A percentile compares a stretch with the other conserved stretches of the same genome.
Conservation (phyloP, 2,888 invertebrate species). For the Ophion costatus region DNA sequence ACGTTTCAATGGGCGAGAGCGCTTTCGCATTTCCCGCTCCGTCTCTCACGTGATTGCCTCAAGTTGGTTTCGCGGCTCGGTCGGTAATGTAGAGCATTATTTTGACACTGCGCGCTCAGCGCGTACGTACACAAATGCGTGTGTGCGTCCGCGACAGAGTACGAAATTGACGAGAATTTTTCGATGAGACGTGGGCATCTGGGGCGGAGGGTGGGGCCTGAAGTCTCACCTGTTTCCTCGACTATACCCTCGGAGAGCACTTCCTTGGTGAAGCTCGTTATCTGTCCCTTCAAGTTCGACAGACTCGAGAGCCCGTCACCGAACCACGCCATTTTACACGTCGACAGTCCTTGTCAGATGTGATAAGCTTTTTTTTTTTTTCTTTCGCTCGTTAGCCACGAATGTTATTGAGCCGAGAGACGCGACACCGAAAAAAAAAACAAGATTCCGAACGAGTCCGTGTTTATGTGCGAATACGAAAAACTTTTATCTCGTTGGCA, state of each 20-base stretch:
- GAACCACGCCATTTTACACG: conserved; percentile 83
- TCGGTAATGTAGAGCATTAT: conserved; percentile 78
- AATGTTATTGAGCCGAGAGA: not conserved
- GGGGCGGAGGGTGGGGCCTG: not conserved
- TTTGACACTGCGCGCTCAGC: conserved; percentile 75
- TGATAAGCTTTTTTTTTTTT: conserved; percentile 23
- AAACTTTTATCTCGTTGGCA: conserved; percentile 52
- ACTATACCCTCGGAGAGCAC: conserved; percentile 91
- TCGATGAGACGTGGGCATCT: not conserved
- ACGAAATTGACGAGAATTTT: not conserved
- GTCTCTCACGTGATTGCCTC: conserved; percentile 43
- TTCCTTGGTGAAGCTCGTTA: conserved; percentile 94
- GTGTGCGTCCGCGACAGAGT: not conserved
- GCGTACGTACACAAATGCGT: conserved; percentile 14
- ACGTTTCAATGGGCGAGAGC: not conserved
- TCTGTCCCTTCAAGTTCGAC: conserved; percentile 92
- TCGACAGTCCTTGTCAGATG: conserved; percentile 71
- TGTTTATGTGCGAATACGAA: conserved; percentile 16
- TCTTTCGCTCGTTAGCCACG: conserved; percentile 10
- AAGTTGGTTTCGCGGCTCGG: conserved; percentile 35
- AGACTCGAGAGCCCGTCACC: conserved; percentile 81
- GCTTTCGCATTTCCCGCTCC: conserved; percentile 61
- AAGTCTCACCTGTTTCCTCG: conserved; percentile 85
- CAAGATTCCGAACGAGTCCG: not conserved
- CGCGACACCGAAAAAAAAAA: conserved; percentile 19